Base-by-base conservation (phyloP, 2,113 vertebrate genomes). In the Podilymbus podiceps region DNA sequence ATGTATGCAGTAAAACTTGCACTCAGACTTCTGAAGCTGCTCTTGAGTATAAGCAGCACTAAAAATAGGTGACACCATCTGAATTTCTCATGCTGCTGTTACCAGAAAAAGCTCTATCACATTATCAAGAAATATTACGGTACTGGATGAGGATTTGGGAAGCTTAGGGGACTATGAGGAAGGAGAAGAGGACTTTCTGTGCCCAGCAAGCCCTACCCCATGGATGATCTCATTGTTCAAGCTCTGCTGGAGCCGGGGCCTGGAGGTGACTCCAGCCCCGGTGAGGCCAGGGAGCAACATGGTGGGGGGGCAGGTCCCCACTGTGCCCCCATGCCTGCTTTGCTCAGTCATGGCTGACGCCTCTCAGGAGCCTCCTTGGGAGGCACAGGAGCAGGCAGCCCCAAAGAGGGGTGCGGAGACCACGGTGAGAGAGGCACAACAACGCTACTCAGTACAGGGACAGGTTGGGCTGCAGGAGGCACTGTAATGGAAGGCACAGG, bases 261-360 rank as follows among this genome's bases (percentile, higher is more conserved):
- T 52, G 50, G 40, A 69, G 46, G 30, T 60, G 33, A 42, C 22
- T 49, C 18, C 38, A 75, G 60, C 21, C n/a, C 11, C 0, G 0
- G 31, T 58, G 58, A 79, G 24, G 44, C 31, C 11, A 31, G 40
- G 50, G 50, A 84, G 19, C 38, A 30, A 5, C 0, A 0, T 25
- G 72, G 6, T 1, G 0, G 12, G 21, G 10, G 19, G 12, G 6
- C 25, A 49, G 8, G 33, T 88, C 33, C 15, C 30, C 16, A 2
- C 6, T 22, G 19, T 75, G 47, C 9, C 25, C 28, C 17, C n/a
- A 25, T 46, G 18, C 49, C 55, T 49, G 47, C 58, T 73, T 76
- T 77, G 33, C 44, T 76, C 5, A 2, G 19, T 75, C 16, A 5
- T 27, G 63, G 16, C 33, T 25, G 17, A 19, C 0, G 0, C 15